Evolutionary conservation across 1,140 invertebrate species (phyloP).

Genomic region (Chlorops oryzae): DNA sequence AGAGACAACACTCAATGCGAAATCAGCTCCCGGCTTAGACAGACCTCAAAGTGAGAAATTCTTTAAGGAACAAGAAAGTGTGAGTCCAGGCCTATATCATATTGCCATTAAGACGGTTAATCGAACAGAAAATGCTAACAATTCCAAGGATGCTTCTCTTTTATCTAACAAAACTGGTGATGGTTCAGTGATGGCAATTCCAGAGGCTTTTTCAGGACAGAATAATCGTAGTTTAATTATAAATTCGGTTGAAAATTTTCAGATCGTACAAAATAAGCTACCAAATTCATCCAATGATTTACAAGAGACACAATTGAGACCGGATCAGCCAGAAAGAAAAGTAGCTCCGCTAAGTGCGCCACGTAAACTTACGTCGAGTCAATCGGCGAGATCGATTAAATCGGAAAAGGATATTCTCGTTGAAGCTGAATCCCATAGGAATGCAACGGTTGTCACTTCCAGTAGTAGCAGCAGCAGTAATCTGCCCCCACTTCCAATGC

Average conservation of each 20-base stretch:
- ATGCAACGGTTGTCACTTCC: conserved; percentile 13
- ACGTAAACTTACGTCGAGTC: conserved; percentile 19
- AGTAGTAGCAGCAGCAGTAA: conserved; percentile 22
- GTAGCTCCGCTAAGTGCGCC: conserved; percentile 33
- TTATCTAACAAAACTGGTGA: background rate
- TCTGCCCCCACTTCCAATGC: conserved; percentile 28
- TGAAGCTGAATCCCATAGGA: too few species aligned
- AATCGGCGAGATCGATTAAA: conserved; percentile 20
- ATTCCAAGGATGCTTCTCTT: background rate
- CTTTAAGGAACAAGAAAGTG: conserved; percentile 41
- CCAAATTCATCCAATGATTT: too few species aligned
- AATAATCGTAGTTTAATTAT: conserved; percentile 41
- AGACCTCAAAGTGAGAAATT: conserved; percentile 37
- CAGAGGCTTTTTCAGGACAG: conserved; percentile 17
- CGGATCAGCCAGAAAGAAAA: conserved; percentile 18
- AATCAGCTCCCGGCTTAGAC: conserved; percentile 26
- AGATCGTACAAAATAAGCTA: conserved; percentile 45
- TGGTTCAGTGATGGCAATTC: conserved; percentile 10
- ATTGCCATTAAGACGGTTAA: conserved; percentile 33
- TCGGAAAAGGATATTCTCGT: too few species aligned
- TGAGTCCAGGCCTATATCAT: conserved; percentile 45
- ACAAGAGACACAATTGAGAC: conserved; percentile 14
- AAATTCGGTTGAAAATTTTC: conserved; percentile 49
- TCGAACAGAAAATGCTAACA: conserved; percentile 14
- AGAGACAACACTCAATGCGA: background rate